A percentile compares a stretch with the other conserved stretches of the same genome.
phyloP scores from a whole-genome alignment of 2,797 vertebrate genomes.

The Staurois parvus region DNA sequence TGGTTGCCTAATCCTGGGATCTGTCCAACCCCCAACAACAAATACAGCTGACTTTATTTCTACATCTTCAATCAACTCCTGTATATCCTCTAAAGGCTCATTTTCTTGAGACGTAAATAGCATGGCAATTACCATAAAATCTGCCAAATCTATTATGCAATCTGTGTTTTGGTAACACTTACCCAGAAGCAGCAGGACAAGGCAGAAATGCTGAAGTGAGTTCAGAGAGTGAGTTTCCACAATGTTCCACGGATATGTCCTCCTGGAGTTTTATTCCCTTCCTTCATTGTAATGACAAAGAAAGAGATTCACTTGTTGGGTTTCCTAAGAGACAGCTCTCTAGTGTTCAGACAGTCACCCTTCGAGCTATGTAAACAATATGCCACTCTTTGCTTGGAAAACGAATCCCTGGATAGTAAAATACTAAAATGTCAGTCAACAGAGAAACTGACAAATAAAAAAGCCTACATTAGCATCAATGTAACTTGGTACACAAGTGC shows the following conservation, averaged over 20 bases:
- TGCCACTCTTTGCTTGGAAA: conserved; percentile 65
- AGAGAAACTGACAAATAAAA: too few relatives aligned
- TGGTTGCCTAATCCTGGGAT: too few relatives aligned
- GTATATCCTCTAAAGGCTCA: too few relatives aligned
- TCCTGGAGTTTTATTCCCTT: conserved; percentile 49
- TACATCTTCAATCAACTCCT: too few relatives aligned
- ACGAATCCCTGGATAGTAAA: conserved; percentile 13
- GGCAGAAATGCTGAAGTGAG: neutral
- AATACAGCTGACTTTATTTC: too few relatives aligned
- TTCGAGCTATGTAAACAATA: conserved; percentile 71
- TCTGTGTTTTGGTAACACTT: conserved; percentile 25
- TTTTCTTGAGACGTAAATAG: too few relatives aligned
- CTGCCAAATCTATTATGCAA: too few relatives aligned
- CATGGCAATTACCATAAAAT: too few relatives aligned
- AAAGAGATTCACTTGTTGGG: conserved; percentile 61
- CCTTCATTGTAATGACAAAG: conserved; percentile 61
- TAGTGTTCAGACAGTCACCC: conserved; percentile 73
- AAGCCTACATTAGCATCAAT: too few relatives aligned
- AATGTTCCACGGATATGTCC: conserved; percentile 19
- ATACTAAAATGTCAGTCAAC: neutral
- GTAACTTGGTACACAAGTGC: too few relatives aligned
- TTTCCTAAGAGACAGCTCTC: conserved; percentile 77
- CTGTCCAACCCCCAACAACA: too few relatives aligned
- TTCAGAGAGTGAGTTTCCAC: neutral
- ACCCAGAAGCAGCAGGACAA: neutral